Base-by-base conservation (phyloP, 2,797 vertebrate genomes). In the Pseudopleuronectes americanus region DNA sequence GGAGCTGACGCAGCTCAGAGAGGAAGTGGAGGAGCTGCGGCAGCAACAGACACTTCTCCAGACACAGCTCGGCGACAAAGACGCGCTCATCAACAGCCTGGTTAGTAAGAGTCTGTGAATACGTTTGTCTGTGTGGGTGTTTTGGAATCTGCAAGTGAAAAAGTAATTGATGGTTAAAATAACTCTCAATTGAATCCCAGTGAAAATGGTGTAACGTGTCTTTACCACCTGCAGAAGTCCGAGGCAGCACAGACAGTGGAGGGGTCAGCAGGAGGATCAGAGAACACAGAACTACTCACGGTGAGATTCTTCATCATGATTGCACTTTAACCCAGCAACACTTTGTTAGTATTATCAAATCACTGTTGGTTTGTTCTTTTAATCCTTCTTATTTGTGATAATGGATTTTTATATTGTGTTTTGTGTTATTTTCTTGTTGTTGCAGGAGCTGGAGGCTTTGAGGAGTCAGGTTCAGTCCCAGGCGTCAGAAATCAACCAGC, bases 11-110 rank as follows among this genome's bases (percentile, higher is more conserved):
- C 95, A 94, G 64, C 90, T 99, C 63, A 90, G 79, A 79, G 95
- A 96, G 66, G 96, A 98, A 76, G 2, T 98, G 74, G 95, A 97
- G 79, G 95, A 97, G 66, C 91, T 97, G 78, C 96, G 93, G 74
- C 94, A 69, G 76, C 95, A 96, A 74, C 94, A 96, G 62, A 82
- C 94, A 1, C 74, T 93, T 72, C 90, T 98, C 59, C 95, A 96
- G 82, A 93, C 92, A 49, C 95, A 97, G 31, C 91, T 99, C 23
- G 13, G 84, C 4, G 96, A 99, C 64, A 97, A 96, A 85, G 96
- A 98, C 54, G 75, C 91, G 16, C 80, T 96, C 72, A 95, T 97
- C 83, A 89, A 93, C 80, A 93, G 87, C 36, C 55, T 98, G 95
- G 97, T 99, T 69, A 69, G 93, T 87, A 12, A 12, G 10, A 12